These are phyloP conservation scores for Bos indicus DNA, from an alignment of 2,113 vertebrate genomes.

Conservation along the genomic window DNA sequence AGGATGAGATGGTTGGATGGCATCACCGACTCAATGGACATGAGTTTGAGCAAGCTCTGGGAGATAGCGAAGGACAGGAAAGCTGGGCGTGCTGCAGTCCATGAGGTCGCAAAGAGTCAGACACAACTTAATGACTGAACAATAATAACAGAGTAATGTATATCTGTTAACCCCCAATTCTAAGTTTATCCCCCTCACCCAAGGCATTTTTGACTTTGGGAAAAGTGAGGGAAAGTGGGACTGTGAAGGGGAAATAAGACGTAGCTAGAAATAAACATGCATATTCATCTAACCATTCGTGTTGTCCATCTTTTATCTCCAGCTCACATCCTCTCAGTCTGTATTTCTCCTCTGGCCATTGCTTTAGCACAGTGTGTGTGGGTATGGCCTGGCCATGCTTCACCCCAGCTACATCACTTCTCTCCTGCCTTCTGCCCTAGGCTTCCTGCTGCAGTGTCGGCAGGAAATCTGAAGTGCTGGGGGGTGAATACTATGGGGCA, in stretches of 20 bases:
- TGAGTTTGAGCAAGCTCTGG: background rate
- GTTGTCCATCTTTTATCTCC: background rate
- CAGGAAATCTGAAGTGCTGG: background rate
- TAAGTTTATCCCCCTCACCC: background rate
- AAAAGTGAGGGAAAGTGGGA: background rate
- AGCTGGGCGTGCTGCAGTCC: background rate
- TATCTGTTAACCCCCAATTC: background rate
- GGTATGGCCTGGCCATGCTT: background rate
- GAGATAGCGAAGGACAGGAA: background rate
- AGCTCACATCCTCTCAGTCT: background rate
- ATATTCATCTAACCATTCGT: background rate
- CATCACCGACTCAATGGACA: background rate
- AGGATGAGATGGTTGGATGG: background rate
- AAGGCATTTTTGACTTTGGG: background rate
- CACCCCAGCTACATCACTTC: background rate
- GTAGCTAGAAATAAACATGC: background rate
- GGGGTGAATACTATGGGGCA: background rate
- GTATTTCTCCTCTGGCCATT: background rate
- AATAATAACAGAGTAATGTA: background rate
- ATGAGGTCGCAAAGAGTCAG: background rate
- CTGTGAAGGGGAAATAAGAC: background rate
- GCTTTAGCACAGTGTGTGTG: background rate
- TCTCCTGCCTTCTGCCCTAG: background rate
- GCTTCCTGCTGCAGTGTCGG: background rate
- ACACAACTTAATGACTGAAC: background rate